Evolutionary conservation across 1,140 invertebrate genomes (phyloP), one percentile per base, ranked within the genome.

Genomic region (Diorhabda carinulata): DNA sequence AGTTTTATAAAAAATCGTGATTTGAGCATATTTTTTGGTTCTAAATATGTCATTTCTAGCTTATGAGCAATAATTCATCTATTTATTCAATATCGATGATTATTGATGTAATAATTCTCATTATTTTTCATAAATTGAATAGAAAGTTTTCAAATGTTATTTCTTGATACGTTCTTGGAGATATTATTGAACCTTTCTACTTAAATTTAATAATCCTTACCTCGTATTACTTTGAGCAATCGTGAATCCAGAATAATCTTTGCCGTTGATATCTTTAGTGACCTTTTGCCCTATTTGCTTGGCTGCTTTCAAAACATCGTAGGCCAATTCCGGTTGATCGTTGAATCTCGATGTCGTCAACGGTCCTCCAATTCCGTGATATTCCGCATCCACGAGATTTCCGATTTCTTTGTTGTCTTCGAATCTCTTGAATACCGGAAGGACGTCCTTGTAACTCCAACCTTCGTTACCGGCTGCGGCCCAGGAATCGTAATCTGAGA

Each of bases 401-500:
- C 80, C 77, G 59, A 84, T 83, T 79, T 89, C 82, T 68, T 70
- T 72, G 72, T 87, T 87, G 73, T 87, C 72, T 77, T 86, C 87
- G 2, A 83, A 83, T 73, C 73, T 10, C 44, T 82, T 78, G 77
- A 87, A 89, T 66, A 84, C 86, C 0, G 86, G 86, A 2, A 87
- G 67, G 0, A 89, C 85, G 57, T 86, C 79, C 10, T 77, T 70
- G 63, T 79, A 81, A 60, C 74, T 71, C 80, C 80, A 81, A 1
- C 80, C 79, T 3, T 70, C 56, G 64, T 80, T 80, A 40, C 78
- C 79, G 6, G 73, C 73, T 10, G 67, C 63, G 25, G 84, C 88
- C 91, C 91, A 93, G 57, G 88, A 82, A 75, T 92, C 85, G 77
- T 88, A 92, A 81, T 92, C 90, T 60, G 25, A 25, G 25, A 25